Conservation (phyloP, 2,113 vertebrate genomes). For the Connochaetes taurinus region DNA sequence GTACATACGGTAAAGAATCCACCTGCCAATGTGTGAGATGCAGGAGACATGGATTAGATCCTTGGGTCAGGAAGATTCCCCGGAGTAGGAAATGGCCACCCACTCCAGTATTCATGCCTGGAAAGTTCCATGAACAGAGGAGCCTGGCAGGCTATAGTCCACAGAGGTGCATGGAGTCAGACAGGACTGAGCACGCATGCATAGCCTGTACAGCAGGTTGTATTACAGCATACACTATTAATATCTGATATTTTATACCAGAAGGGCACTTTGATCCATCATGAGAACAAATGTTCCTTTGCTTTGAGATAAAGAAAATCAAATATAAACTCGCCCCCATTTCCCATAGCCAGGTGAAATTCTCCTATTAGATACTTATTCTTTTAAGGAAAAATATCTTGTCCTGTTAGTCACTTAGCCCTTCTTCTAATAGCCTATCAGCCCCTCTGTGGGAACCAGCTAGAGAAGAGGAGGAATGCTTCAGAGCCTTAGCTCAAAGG, state of each 20-base stretch:
- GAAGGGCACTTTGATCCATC: neutral
- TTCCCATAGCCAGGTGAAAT: neutral
- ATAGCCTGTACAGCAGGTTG: neutral
- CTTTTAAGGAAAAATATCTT: neutral
- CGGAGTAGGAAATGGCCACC: neutral
- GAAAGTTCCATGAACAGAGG: neutral
- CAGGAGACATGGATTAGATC: neutral
- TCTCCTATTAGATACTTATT: neutral
- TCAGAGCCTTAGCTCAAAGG: neutral
- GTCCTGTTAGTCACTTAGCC: neutral
- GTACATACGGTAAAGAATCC: neutral
- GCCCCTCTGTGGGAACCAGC: neutral
- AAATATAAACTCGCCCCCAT: neutral
- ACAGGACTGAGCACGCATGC: fast-evolving
- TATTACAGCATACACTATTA: neutral
- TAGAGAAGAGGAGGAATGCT: neutral
- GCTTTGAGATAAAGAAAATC: neutral
- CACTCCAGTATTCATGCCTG: neutral
- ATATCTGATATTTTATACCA: neutral
- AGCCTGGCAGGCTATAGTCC: neutral
- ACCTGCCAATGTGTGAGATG: neutral
- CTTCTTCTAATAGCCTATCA: neutral
- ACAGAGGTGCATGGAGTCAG: neutral
- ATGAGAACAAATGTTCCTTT: neutral
- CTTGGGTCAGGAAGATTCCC: neutral